phyloP scores from a whole-genome alignment of 2,797 vertebrate genomes.

The Carcharodon carcharias region DNA sequence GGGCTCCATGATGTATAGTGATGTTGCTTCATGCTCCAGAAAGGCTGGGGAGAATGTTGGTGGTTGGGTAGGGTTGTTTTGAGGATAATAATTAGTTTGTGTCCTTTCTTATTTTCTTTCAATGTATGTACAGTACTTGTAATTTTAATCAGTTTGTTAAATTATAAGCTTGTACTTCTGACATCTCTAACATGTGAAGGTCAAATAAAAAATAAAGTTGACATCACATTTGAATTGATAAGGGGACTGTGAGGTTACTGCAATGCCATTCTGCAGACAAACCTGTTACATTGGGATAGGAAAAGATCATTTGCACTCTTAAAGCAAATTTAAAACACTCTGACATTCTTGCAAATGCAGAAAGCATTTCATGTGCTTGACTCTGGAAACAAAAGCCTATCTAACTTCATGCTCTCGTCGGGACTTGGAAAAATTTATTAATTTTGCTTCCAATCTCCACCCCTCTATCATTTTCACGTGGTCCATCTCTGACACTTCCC shows the following conservation, averaged over 20 bases:
- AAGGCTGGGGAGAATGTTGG: not conserved
- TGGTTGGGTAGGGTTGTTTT: not conserved
- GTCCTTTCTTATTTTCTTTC: not conserved
- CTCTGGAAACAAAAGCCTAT: too few relatives aligned
- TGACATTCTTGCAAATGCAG: not conserved
- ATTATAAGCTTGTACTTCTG: not conserved
- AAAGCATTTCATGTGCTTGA: not conserved
- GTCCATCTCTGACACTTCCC: too few relatives aligned
- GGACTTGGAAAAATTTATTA: too few relatives aligned
- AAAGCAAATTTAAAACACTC: not conserved
- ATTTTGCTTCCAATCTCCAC: too few relatives aligned
- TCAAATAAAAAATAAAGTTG: not conserved
- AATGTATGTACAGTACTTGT: not conserved
- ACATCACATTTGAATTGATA: not conserved
- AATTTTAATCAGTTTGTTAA: not conserved
- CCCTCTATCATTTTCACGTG: too few relatives aligned
- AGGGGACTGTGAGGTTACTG: not conserved
- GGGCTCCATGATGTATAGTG: not conserved
- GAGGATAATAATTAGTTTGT: not conserved
- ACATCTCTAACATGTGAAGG: not conserved
- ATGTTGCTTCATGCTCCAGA: not conserved
- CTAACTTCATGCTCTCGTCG: too few relatives aligned
- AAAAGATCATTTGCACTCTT: not conserved
- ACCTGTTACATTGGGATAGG: not conserved
- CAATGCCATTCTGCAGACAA: not conserved